Evolutionary conservation across 2,888 invertebrate genomes (phyloP), one percentile per base, ranked within the genome.

Genomic region (Hyalella azteca): DNA sequence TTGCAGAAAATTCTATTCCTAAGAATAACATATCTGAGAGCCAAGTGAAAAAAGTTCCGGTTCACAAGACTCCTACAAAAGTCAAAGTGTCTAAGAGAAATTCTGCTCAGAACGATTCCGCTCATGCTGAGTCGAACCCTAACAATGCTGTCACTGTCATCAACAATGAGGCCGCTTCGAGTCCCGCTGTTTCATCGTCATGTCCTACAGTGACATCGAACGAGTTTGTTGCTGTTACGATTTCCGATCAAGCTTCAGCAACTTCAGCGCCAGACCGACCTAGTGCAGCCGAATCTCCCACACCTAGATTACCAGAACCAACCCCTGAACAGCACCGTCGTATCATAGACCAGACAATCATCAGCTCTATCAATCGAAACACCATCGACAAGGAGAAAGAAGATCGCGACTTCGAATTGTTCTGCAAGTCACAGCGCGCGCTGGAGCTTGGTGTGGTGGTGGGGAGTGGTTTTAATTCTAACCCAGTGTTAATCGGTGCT

Each of bases 301-400:
- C n/a, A n/a, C n/a, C n/a, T n/a, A n/a, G n/a, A n/a, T n/a, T n/a
- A n/a, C 54, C 26, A 22, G 9, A 9, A 54, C 26, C 54, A 9
- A 36, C 66, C 7, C 36, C 66, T 66, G 66, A 66, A 36, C 66
- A 66, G 26, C 66, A 66, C 36, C 66, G 36, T 32, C 39, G 66
- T 13, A 66, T 66, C 66, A 66, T 66, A n/a, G 66, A 66, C 36
- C 66, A 66, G 26, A 36, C 36, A 9, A 66, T 66, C 13, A 36
- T 66, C n/a, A 19, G 36, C 29, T 66, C 66, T 19, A 66, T 66
- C 29, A 66, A 32, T 36, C 66, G 66, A n/a, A 66, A 66, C 19
- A 66, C 66, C 19, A 36, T 66, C 36, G 66, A 66, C 36, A 66
- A 66, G 36, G 66, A 66, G 19, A 66, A 66, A 36, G 66, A 66